phyloP scores from a whole-genome alignment of 2,888 invertebrate genomes.

The Macropis europaea region DNA sequence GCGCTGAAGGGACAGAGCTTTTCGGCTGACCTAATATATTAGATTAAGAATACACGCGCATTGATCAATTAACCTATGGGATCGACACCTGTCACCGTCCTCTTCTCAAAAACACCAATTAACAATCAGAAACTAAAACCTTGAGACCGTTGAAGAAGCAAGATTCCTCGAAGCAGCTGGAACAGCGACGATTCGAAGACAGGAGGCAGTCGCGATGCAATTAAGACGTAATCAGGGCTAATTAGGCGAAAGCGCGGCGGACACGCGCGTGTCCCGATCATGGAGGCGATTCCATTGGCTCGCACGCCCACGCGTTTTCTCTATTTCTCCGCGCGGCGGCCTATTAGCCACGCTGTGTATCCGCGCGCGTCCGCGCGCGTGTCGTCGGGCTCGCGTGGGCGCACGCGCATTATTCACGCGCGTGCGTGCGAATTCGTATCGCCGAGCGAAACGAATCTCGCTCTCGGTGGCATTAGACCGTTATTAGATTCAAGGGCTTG shows the following conservation, averaged over 20 bases:
- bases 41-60: too few species aligned
- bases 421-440: slow-evolving; percentile 57
- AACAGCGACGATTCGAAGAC: too few species aligned
- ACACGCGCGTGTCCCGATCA: slow-evolving; percentile 29
- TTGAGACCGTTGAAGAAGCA: too few species aligned
- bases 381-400: slow-evolving; percentile 53
- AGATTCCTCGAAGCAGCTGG: too few species aligned
- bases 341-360: slow-evolving; percentile 59
- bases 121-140: too few species aligned
- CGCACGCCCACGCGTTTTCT: slow-evolving; percentile 53
- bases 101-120: too few species aligned
- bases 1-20: too few species aligned
- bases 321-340: slow-evolving; percentile 29
- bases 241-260: slow-evolving; percentile 54
- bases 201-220: slow-evolving; percentile 6
- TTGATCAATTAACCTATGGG: too few species aligned
- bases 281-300: slow-evolving; percentile 36
- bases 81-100: too few species aligned
- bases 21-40: too few species aligned
- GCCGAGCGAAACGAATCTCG: slow-evolving; percentile 50
- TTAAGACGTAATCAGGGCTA: slow-evolving; percentile 57
- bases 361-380: slow-evolving; percentile 32
- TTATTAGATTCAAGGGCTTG: slow-evolving; percentile 42
- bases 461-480: slow-evolving; percentile 47
- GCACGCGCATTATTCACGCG: slow-evolving; percentile 62